phyloP scores from a whole-genome alignment of 2,888 invertebrate species.

The Caenorhabditis virilis region DNA sequence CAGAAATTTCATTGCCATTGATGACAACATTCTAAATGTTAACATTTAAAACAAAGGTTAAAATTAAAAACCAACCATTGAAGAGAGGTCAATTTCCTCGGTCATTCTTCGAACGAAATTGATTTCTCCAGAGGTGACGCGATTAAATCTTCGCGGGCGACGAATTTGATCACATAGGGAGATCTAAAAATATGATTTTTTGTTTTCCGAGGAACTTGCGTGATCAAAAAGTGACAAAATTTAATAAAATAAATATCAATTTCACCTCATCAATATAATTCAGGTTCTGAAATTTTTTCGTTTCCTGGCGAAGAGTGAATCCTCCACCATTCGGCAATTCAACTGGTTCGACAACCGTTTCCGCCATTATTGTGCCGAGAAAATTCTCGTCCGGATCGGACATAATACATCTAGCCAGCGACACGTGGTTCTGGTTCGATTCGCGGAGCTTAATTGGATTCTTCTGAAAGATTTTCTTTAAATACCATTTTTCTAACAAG shows the following conservation, averaged over 20 bases:
- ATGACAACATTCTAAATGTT: constrained; percentile 24
- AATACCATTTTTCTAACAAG: not conserved
- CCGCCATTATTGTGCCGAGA: constrained; percentile 23
- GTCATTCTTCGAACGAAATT: constrained; percentile 33
- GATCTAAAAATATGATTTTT: too few relatives aligned
- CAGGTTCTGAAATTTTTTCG: not conserved
- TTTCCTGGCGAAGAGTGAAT: constrained; percentile 6
- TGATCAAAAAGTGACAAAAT: not conserved
- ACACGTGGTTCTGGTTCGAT: constrained; percentile 16
- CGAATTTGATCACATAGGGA: constrained; percentile 1
- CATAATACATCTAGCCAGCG: constrained; percentile 6
- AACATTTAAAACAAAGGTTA: not conserved
- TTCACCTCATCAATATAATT: not conserved
- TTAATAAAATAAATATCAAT: not conserved
- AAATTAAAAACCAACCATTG: constrained; percentile 9
- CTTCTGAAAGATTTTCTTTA: constrained; percentile 9
- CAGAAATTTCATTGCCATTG: constrained; percentile 30
- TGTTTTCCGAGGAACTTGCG: too few relatives aligned
- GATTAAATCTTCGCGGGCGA: constrained; percentile 14
- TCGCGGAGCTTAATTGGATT: constrained; percentile 32
- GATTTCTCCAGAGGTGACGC: constrained; percentile 29
- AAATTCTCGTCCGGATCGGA: constrained; percentile 24
- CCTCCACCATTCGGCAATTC: constrained; percentile 23
- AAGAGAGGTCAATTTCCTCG: constrained; percentile 24
- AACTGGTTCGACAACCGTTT: constrained; percentile 19